Evolutionary conservation across 2,888 invertebrate genomes (phyloP).

Genomic region (Dusona sp.): DNA sequence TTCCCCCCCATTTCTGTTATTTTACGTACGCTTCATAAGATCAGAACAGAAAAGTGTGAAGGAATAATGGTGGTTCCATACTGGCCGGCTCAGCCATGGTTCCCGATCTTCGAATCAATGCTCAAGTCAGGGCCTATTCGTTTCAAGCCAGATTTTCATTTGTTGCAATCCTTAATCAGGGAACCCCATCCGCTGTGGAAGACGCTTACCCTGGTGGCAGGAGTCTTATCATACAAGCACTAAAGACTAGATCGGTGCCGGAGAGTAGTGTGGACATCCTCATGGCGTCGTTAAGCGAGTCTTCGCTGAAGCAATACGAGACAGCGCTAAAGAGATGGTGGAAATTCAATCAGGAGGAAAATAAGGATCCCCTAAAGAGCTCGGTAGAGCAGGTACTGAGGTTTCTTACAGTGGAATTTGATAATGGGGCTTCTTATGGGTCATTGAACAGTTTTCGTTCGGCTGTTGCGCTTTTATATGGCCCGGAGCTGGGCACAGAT

Average conservation of each 20-base stretch:
- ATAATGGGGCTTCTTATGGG: too few species aligned
- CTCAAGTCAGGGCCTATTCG: constrained; percentile 26
- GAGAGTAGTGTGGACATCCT: constrained; percentile 4
- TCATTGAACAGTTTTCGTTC: too few species aligned
- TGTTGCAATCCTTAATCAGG: constrained; percentile 47
- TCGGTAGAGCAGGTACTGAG: too few species aligned
- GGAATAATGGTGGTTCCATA: constrained; percentile 56
- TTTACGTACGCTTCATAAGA: constrained; percentile 41
- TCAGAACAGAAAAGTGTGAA: constrained; percentile 22
- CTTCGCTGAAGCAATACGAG: too few species aligned
- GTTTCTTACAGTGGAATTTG: too few species aligned
- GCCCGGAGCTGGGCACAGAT: too few species aligned
- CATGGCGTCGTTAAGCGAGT: constrained; percentile 20
- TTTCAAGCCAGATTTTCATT: constrained; percentile 50
- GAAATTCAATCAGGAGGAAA: too few species aligned
- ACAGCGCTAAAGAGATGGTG: too few species aligned
- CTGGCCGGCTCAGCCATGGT: constrained; percentile 60
- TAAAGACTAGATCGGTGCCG: not conserved
- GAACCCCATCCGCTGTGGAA: constrained; percentile 27
- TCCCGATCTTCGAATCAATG: constrained; percentile 46
- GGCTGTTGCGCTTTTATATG: too few species aligned
- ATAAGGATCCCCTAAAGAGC: too few species aligned
- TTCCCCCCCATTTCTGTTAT: constrained; percentile 57
- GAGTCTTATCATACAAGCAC: constrained; percentile 44
- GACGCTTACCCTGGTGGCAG: constrained; percentile 58